These are phyloP conservation scores for Clanis bilineata DNA, from an alignment of 2,888 invertebrate species.

Conservation along the genomic window DNA sequence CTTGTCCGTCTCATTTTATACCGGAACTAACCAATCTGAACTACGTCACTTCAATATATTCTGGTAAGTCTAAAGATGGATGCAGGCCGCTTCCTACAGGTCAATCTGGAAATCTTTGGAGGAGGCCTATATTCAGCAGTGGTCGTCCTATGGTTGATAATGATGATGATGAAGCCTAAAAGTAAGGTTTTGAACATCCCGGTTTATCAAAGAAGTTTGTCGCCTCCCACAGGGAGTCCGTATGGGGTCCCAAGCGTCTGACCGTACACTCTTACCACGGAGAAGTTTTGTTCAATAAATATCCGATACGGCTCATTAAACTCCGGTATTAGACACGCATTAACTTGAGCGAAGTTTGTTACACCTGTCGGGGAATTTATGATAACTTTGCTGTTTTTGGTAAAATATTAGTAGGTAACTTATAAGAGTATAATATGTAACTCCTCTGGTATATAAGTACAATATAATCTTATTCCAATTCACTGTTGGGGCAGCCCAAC, in stretches of 20 bases:
- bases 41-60: background rate
- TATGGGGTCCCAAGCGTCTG: background rate
- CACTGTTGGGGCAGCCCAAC: too few relatives aligned
- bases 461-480: too few relatives aligned
- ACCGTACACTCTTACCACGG: constrained; percentile 24
- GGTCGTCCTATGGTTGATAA: too few relatives aligned
- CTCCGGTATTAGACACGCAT: constrained; percentile 39
- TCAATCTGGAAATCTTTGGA: too few relatives aligned
- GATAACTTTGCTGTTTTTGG: background rate
- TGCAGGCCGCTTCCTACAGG: too few relatives aligned
- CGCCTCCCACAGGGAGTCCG: constrained; percentile 13
- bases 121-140: too few relatives aligned
- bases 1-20: background rate
- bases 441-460: too few relatives aligned
- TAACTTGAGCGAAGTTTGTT: constrained; percentile 32
- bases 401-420: background rate
- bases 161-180: too few relatives aligned
- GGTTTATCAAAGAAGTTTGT: constrained; percentile 23
- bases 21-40: constrained; percentile 14
- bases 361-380: constrained; percentile 21
- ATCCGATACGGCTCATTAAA: constrained; percentile 46
- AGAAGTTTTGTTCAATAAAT: constrained; percentile 32
- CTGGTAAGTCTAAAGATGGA: background rate
- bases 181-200: constrained; percentile 5
- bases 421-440: background rate